A percentile compares a stretch with the other conserved stretches of the same genome.
Evolutionary conservation across 2,797 vertebrate genomes (phyloP).

Genomic region (Galaxias olidus): DNA sequence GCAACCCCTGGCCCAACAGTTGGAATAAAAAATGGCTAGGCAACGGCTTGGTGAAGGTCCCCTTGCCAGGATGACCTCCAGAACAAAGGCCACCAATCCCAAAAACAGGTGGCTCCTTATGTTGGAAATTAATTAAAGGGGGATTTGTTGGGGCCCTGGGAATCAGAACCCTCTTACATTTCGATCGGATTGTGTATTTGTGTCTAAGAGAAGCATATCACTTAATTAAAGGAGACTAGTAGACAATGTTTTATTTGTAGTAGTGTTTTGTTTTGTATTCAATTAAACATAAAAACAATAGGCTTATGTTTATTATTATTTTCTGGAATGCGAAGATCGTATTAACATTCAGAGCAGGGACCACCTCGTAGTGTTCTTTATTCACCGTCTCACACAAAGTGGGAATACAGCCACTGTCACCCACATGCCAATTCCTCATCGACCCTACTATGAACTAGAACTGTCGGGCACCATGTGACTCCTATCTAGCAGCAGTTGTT

Average conservation of each 20-base stretch:
- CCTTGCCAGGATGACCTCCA: constrained; percentile 65
- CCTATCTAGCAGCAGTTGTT: constrained; percentile 42
- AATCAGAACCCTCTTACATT: constrained; percentile 48
- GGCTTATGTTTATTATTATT: too few species aligned
- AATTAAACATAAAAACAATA: too few species aligned
- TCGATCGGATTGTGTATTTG: not conserved
- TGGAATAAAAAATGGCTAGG: constrained; percentile 43
- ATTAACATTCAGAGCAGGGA: too few species aligned
- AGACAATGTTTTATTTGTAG: constrained; percentile 6
- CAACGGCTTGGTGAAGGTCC: constrained; percentile 67
- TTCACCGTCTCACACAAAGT: constrained; percentile 14
- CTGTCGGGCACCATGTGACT: constrained; percentile 65
- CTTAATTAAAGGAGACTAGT: not conserved
- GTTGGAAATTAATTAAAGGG: constrained; percentile 63
- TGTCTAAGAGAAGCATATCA: not conserved
- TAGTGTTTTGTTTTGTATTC: too few species aligned
- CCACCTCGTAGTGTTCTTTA: not conserved
- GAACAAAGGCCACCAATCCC: constrained; percentile 75
- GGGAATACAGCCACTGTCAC: constrained; percentile 49
- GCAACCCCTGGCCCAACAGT: not conserved
- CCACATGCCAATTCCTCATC: constrained; percentile 57
- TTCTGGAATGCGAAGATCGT: too few species aligned
- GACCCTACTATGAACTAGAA: constrained; percentile 70
- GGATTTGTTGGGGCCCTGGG: constrained; percentile 68
- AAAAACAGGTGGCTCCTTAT: constrained; percentile 80